Evolutionary conservation across 1,140 invertebrate species (phyloP).

Genomic region (Macrobrachium nipponense): DNA sequence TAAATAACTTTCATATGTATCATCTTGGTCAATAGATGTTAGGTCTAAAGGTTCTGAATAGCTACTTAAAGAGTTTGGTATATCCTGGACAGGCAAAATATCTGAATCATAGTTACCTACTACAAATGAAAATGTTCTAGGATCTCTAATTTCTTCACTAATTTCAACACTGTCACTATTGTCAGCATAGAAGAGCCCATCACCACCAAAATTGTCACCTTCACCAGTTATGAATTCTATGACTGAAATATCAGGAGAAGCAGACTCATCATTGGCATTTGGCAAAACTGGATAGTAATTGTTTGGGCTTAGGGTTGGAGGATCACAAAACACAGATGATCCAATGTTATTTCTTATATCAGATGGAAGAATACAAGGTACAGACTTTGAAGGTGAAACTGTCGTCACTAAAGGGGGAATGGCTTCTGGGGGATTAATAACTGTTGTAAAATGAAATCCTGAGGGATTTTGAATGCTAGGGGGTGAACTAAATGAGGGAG

Average conservation of each 20-base stretch:
- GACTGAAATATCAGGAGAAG: neutral
- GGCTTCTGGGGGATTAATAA: no score
- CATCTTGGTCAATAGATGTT: no score
- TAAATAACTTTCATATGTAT: no score
- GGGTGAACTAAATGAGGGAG: neutral
- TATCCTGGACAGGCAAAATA: neutral
- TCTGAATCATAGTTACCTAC: neutral
- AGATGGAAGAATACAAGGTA: no score
- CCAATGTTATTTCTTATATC: no score
- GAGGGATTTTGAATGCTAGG: neutral
- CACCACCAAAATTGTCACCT: neutral
- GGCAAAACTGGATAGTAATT: neutral
- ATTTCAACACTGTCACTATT: constrained; percentile 8
- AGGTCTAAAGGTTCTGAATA: neutral
- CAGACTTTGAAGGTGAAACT: no score
- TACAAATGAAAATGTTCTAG: neutral
- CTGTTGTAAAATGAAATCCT: neutral
- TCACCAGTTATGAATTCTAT: constrained; percentile 10
- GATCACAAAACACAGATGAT: neutral
- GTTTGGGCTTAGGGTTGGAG: neutral
- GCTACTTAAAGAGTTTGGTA: neutral
- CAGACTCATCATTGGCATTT: neutral
- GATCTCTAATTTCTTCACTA: constrained; percentile 1
- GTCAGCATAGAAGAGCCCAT: neutral
- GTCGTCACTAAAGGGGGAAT: no score